Percentiles rank a stretch among this genome's conserved stretches.
Conservation (phyloP, 2,113 vertebrate genomes). For the Aplodontia rufa region DNA sequence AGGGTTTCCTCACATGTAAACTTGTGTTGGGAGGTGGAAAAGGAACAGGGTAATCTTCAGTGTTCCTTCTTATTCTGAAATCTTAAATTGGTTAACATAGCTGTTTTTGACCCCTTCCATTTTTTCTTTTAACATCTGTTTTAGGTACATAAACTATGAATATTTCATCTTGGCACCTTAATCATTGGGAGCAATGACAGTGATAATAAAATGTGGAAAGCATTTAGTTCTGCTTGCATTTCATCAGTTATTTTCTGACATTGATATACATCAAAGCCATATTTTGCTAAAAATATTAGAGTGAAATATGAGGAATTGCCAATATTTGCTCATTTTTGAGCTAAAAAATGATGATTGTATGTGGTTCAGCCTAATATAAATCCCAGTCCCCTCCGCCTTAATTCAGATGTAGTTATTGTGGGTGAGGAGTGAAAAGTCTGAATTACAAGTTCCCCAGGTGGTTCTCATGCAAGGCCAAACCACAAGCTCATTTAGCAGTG, state of each 20-base stretch:
- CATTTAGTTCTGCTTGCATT: not conserved
- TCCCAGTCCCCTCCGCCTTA: not conserved
- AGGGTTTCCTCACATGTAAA: not conserved
- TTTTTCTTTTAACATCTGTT: slow-evolving; percentile 29
- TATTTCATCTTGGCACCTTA: not conserved
- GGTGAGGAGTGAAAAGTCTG: not conserved
- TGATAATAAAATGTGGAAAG: not conserved
- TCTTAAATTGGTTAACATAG: not conserved
- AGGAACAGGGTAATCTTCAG: not conserved
- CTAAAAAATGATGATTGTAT: not conserved
- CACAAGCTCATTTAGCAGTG: not conserved
- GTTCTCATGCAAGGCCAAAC: not conserved
- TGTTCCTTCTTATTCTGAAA: not conserved
- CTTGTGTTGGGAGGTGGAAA: not conserved
- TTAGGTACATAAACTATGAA: not conserved
- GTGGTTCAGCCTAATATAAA: not conserved
- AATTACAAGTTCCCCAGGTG: not conserved
- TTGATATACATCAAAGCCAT: not conserved
- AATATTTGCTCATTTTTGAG: not conserved
- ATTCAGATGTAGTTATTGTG: not conserved
- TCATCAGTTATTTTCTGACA: not conserved
- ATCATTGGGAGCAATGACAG: not conserved
- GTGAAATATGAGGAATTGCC: not conserved
- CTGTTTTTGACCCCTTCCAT: not conserved
- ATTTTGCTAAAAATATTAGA: not conserved